phyloP scores from a whole-genome alignment of 2,888 invertebrate species.

The Rhogogaster chlorosoma region DNA sequence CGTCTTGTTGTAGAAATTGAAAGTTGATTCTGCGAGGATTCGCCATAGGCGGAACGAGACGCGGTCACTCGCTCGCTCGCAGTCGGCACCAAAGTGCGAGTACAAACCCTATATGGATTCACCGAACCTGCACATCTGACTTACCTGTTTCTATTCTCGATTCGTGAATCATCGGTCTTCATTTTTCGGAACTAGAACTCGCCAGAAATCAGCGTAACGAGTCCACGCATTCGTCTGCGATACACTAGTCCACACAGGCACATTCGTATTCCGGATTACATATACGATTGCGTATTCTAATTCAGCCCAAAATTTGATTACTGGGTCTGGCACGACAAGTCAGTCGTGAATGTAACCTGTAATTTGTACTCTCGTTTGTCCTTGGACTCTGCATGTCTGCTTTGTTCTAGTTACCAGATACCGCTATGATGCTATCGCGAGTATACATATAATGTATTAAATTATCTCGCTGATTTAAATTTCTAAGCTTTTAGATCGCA shows the following conservation, averaged over 20 bases:
- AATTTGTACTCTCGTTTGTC: conserved; percentile 24
- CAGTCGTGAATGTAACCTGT: conserved; percentile 32
- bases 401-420: conserved; percentile 13
- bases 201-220: background rate
- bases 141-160: conserved; percentile 43
- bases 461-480: background rate
- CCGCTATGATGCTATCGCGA: background rate
- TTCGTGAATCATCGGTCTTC: conserved; percentile 30
- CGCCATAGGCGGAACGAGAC: conserved; percentile 66
- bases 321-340: background rate
- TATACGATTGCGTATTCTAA: background rate
- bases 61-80: conserved; percentile 13
- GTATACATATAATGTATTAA: background rate
- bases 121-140: conserved; percentile 38
- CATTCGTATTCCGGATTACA: background rate
- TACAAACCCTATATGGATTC: conserved; percentile 43
- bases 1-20: conserved; percentile 67
- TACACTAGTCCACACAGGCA: background rate
- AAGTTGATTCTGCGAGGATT: conserved; percentile 71
- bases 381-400: conserved; percentile 25
- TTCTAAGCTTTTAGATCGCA: background rate
- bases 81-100: background rate
- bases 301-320: conserved; percentile 1
- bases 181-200: background rate
- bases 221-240: background rate